phyloP scores from a whole-genome alignment of 2,797 vertebrate genomes.

The Mormyrops attenuatus region DNA sequence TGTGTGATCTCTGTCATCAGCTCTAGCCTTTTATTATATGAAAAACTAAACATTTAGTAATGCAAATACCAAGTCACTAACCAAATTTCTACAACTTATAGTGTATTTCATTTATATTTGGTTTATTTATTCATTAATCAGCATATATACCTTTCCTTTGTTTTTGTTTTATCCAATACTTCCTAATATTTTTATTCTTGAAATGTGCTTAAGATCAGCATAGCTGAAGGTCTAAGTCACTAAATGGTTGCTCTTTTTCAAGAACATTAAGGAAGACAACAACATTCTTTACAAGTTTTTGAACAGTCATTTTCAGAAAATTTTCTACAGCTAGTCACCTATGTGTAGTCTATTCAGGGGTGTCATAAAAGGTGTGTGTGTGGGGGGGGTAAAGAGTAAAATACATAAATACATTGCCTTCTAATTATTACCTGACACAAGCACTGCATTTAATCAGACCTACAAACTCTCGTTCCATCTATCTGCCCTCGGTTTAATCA shows the following conservation, averaged over 20 bases:
- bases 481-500: neutral
- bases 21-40: neutral
- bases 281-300: neutral
- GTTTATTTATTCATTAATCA: neutral
- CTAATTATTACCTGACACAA: neutral
- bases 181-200: neutral
- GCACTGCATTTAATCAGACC: neutral
- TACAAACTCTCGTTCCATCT: neutral
- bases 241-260: neutral
- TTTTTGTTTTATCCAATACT: neutral
- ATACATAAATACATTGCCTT: neutral
- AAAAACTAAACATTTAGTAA: neutral
- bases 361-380: neutral
- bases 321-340: neutral
- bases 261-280: neutral
- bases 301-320: neutral
- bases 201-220: neutral
- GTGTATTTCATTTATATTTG: neutral
- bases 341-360: neutral
- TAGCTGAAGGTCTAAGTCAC: neutral
- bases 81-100: neutral
- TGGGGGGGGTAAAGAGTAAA: neutral
- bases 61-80: neutral
- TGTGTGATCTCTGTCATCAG: neutral
- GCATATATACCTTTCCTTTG: neutral